Evolutionary conservation across 1,140 invertebrate species (phyloP), one percentile per base, ranked within the genome.

Genomic region (Pseudachorutes palmiensis): DNA sequence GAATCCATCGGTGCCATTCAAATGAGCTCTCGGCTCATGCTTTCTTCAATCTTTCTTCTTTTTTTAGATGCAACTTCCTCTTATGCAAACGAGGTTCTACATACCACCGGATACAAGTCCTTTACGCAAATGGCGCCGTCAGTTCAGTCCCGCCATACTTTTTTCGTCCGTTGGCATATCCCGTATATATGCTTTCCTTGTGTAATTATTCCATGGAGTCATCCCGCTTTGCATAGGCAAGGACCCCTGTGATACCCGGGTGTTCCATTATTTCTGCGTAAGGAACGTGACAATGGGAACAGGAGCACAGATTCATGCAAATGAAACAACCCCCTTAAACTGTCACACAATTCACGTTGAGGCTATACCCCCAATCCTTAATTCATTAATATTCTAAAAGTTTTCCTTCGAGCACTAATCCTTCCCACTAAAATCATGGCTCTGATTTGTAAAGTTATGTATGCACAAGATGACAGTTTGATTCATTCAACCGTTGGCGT

Each of bases 201-300:
- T 5, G 24, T 55, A 55, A 55, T 55, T 55, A 55, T 26, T 41
- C 36, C 36, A 41, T 5, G 36, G 36, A 41, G 36, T 41, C 36
- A 41, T 5, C 36, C 36, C 19, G 19, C 36, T 41, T 41, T 41
- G 36, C 36, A 55, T 55, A 55, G 9, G 51, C 51, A 16, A 26
- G 51, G 51, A 9, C 36, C 36, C 36, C 36, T 45, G 9, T 19
- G 14, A 55, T 9, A 26, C 51, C 51, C 51, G 51, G 51, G 51
- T 55, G 51, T 55, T 55, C 51, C 51, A 55, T 55, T 55, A 55
- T 55, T 55, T 55, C 51, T 41, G 36, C 36, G 5, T 55, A 9
- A 55, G 51, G 19, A 19, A 12, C 36, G 36, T 9, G 19, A 45
- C 36, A 45, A 45, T n/a, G n/a, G n/a, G n/a, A n/a, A n/a, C n/a